Evolutionary conservation across 2,888 invertebrate species (phyloP).

Genomic region (Tetranychus truncatus): DNA sequence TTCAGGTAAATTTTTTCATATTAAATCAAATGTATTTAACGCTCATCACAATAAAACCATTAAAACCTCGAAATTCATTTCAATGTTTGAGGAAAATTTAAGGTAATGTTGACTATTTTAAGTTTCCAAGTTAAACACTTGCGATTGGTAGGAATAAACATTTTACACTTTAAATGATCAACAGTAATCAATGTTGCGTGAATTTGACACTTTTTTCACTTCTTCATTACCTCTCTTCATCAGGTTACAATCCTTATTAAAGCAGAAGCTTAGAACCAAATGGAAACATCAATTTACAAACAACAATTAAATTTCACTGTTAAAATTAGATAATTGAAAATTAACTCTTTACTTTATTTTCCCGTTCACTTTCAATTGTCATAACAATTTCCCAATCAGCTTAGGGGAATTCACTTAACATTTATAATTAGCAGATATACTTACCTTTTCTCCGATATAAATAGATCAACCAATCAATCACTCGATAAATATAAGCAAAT

Average conservation of each 20-base stretch:
- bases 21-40: too few relatives aligned
- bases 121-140: neutral
- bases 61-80: neutral
- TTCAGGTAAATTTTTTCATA: too few relatives aligned
- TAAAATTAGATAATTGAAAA: neutral
- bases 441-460: too few relatives aligned
- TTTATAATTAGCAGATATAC: too few relatives aligned
- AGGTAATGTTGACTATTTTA: neutral
- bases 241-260: too few relatives aligned
- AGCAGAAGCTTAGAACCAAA: neutral
- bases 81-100: conserved; percentile 6
- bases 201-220: neutral
- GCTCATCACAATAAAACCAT: too few relatives aligned
- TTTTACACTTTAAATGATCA: conserved; percentile 8
- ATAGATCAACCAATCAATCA: too few relatives aligned
- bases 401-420: too few relatives aligned
- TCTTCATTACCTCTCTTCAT: neutral
- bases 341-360: neutral
- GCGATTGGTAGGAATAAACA: neutral
- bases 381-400: neutral
- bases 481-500: too few relatives aligned
- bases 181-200: neutral
- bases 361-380: neutral
- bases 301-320: neutral
- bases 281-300: neutral